Conservation (phyloP, 2,888 invertebrate genomes). For the Caenorhabditis panamensis region DNA sequence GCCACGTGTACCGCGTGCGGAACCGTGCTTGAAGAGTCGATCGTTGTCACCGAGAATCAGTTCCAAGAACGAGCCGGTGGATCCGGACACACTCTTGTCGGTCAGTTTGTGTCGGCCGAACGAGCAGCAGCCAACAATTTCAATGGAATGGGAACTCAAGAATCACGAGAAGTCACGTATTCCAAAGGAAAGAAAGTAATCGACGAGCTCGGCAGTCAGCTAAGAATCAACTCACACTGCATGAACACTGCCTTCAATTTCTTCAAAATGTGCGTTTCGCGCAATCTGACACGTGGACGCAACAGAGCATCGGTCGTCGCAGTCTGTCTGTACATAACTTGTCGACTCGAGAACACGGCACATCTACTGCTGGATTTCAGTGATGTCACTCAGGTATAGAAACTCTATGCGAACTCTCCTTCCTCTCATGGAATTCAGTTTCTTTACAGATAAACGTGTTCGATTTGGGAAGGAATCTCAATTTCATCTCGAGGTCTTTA, state of each 20-base stretch:
- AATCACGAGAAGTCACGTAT: constrained; percentile 93
- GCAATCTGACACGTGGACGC: constrained; percentile 89
- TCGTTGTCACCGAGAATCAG: constrained; percentile 96
- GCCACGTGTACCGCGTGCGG: constrained; percentile 97
- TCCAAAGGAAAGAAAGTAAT: constrained; percentile 85
- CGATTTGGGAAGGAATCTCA: constrained; percentile 93
- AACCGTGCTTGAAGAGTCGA: constrained; percentile 94
- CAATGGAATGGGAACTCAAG: constrained; percentile 83
- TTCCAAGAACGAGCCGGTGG: constrained; percentile 87
- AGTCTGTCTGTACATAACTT: constrained; percentile 97
- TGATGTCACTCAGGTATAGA: constrained; percentile 86
- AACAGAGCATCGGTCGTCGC: constrained; percentile 90
- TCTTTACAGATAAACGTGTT: constrained; percentile 91
- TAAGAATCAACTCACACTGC: constrained; percentile 91
- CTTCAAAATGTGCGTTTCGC: constrained; percentile 86
- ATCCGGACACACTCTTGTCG: constrained; percentile 86
- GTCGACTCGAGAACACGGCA: constrained; percentile 93
- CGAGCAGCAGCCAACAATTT: constrained; percentile 61
- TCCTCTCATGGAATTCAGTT: not conserved
- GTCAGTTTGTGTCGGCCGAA: constrained; percentile 69
- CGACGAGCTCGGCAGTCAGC: constrained; percentile 86
- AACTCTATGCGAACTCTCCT: not conserved
- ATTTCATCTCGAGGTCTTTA: constrained; percentile 90
- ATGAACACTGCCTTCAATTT: constrained; percentile 94
- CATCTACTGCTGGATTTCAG: constrained; percentile 97